phyloP scores from a whole-genome alignment of 2,797 vertebrate genomes.

The Iguana delicatissima region DNA sequence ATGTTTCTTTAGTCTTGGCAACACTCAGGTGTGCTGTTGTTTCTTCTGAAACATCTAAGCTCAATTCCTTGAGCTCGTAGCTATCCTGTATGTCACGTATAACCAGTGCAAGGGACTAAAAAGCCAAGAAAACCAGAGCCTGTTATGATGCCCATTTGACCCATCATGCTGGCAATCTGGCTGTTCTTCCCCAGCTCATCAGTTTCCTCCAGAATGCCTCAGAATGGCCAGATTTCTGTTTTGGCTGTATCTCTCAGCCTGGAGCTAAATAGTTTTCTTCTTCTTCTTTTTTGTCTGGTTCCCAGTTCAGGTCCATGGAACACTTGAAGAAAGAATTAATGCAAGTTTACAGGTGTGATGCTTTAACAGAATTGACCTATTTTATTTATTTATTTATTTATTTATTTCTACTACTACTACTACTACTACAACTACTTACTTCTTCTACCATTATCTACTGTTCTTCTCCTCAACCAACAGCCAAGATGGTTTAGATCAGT shows the following conservation, averaged over 20 bases:
- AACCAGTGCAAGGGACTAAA: no score
- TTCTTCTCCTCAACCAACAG: neutral
- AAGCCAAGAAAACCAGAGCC: no score
- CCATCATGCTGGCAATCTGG: neutral
- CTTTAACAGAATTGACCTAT: neutral
- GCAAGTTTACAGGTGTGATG: neutral
- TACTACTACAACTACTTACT: no score
- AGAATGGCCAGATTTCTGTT: neutral
- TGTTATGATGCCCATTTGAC: no score
- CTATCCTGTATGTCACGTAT: no score
- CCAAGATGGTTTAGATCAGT: neutral
- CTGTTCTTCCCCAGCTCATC: neutral
- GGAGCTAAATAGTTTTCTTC: neutral
- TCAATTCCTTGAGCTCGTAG: no score
- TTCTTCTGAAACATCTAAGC: no score
- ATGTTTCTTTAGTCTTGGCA: no score
- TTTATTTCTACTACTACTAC: no score
- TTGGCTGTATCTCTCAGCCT: neutral
- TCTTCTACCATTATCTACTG: neutral
- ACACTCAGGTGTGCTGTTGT: no score
- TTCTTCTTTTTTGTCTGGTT: neutral
- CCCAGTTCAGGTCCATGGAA: neutral
- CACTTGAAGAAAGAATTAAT: neutral
- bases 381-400: neutral
- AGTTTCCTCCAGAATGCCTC: neutral